phyloP scores from a whole-genome alignment of 2,113 vertebrate genomes.

The Cnemophilus loriae region DNA sequence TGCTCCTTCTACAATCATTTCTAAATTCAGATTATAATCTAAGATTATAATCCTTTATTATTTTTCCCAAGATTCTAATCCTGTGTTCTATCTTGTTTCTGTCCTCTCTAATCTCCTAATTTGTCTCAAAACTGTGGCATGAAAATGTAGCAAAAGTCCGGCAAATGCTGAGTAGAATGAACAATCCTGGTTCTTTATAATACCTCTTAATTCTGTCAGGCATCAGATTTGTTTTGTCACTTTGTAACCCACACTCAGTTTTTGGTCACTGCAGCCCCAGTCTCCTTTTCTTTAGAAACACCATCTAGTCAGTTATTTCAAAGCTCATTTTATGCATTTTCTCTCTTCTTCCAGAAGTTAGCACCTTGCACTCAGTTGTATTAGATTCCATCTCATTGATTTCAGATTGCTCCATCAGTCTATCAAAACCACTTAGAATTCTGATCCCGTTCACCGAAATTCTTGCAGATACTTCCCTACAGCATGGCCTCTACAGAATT shows the following conservation, averaged over 20 bases:
- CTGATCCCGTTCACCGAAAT: not conserved
- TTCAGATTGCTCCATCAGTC: not conserved
- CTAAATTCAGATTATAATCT: not conserved
- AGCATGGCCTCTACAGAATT: not conserved
- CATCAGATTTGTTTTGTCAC: not conserved
- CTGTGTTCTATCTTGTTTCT: not conserved
- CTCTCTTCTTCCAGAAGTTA: not conserved
- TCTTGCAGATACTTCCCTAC: not conserved
- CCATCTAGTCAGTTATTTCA: not conserved
- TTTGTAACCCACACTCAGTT: rapidly evolving
- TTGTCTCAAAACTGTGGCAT: not conserved
- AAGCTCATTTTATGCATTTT: not conserved
- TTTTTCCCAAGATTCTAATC: not conserved
- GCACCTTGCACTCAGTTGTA: not conserved
- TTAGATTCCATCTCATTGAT: not conserved
- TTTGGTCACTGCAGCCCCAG: not conserved
- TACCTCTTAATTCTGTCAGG: not conserved
- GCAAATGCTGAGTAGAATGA: not conserved
- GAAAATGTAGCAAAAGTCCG: not conserved
- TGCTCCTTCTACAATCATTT: not conserved
- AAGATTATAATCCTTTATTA: not conserved
- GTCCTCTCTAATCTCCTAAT: not conserved
- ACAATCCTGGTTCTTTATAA: not conserved
- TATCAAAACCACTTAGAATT: not conserved
- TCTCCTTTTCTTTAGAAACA: not conserved